Conservation (phyloP, 2,888 invertebrate genomes). For the Hypsopygia costalis region DNA sequence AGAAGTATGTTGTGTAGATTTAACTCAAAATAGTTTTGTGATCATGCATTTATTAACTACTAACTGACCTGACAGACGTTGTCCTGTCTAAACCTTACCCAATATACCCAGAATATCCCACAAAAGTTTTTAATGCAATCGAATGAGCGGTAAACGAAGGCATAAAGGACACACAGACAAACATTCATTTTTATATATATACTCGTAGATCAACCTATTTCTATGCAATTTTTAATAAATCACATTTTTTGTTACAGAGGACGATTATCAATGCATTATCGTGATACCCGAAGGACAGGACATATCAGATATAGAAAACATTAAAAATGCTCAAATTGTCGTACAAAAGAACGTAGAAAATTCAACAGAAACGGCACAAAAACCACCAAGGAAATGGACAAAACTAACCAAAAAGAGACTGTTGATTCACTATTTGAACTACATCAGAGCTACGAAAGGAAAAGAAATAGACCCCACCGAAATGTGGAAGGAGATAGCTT, state of each 20-base stretch:
- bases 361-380: slow-evolving; percentile 12
- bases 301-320: slow-evolving; percentile 33
- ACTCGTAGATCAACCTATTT: too few species aligned
- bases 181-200: too few species aligned
- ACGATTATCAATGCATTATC: slow-evolving; percentile 68
- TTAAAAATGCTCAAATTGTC: slow-evolving; percentile 40
- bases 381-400: slow-evolving; percentile 45
- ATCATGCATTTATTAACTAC: too few species aligned
- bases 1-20: too few species aligned
- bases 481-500: slow-evolving; percentile 58
- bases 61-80: too few species aligned
- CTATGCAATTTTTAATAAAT: not conserved
- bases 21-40: too few species aligned
- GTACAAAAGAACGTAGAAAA: slow-evolving; percentile 21
- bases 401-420: slow-evolving; percentile 49
- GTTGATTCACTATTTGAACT: slow-evolving; percentile 51
- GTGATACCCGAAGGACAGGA: slow-evolving; percentile 66
- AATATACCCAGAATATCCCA: too few species aligned
- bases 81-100: too few species aligned
- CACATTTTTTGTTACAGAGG: slow-evolving; percentile 41
- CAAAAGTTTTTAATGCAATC: too few species aligned
- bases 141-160: too few species aligned
- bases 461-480: slow-evolving; percentile 44
- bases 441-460: slow-evolving; percentile 43
- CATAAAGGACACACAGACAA: too few species aligned